Conservation (phyloP, 1,140 invertebrate species). For the Sycophila sp. region DNA sequence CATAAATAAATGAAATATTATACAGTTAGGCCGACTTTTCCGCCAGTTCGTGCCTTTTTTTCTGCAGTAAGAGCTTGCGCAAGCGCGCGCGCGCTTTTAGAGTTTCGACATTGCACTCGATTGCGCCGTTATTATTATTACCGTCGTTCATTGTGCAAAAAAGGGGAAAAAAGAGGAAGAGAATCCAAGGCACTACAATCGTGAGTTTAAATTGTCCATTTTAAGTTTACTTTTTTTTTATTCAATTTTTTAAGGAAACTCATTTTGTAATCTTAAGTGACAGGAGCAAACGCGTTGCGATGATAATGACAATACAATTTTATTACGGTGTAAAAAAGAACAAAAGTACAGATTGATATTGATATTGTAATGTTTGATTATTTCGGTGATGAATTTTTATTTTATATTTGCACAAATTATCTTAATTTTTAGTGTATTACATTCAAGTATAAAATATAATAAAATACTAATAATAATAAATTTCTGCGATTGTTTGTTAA, state of each 20-base stretch:
- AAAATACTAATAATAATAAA: conserved; percentile 23
- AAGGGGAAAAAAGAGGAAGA: no score
- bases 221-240: not conserved
- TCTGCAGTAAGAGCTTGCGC: conserved; percentile 55
- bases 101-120: conserved; percentile 28
- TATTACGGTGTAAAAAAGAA: not conserved
- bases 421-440: conserved; percentile 19
- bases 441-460: conserved; percentile 23
- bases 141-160: not conserved
- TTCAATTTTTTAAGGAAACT: not conserved
- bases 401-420: not conserved
- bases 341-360: not conserved
- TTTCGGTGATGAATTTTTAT: not conserved
- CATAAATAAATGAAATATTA: conserved; percentile 68
- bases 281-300: no score
- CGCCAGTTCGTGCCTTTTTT: conserved; percentile 68
- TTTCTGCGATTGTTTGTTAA: no score
- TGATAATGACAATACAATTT: not conserved
- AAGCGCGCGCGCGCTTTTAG: conserved; percentile 32
- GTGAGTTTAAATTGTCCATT: not conserved
- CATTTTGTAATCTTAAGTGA: not conserved
- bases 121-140: conserved; percentile 17
- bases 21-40: conserved; percentile 68
- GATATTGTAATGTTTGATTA: not conserved
- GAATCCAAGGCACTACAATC: not conserved